Percentiles rank a stretch among this genome's conserved stretches.
These are phyloP conservation scores for Zaprionus lachaisei DNA, from an alignment of 1,140 invertebrate species.

Conservation along the genomic window DNA sequence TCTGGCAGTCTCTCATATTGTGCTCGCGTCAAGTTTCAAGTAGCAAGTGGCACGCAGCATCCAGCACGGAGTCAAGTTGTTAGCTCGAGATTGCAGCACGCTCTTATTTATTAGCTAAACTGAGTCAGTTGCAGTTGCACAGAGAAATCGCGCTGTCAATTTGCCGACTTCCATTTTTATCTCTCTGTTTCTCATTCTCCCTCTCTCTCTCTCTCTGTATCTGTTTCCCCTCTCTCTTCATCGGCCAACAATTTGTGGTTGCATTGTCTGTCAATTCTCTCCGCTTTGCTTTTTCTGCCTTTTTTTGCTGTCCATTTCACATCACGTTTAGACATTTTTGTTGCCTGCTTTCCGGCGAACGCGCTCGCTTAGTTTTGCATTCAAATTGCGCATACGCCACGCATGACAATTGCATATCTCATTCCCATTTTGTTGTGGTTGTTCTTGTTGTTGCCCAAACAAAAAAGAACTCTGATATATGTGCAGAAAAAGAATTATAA, in stretches of 20 bases:
- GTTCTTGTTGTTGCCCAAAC: slow-evolving; percentile 16
- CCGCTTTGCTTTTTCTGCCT: no score
- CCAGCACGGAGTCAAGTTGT: slow-evolving; percentile 30
- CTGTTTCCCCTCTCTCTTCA: background rate
- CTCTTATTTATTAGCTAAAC: slow-evolving; percentile 45
- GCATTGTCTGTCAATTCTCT: slow-evolving; percentile 24
- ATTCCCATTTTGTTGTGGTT: background rate
- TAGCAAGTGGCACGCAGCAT: slow-evolving; percentile 9
- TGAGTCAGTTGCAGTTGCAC: slow-evolving; percentile 3
- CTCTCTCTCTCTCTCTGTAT: background rate
- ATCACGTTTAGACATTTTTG: slow-evolving; percentile 37
- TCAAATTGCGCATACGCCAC: slow-evolving; percentile 70
- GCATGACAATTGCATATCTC: slow-evolving; percentile 46
- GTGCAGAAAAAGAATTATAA: slow-evolving; percentile 14
- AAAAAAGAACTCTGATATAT: slow-evolving; percentile 8
- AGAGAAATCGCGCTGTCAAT: slow-evolving; percentile 20
- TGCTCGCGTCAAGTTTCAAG: slow-evolving; percentile 38
- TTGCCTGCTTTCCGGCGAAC: slow-evolving; percentile 59
- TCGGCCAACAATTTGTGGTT: slow-evolving; percentile 14
- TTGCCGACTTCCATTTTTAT: slow-evolving; percentile 1
- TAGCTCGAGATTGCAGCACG: slow-evolving; percentile 18
- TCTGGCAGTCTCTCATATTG: slow-evolving; percentile 41
- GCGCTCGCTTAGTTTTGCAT: slow-evolving; percentile 33
- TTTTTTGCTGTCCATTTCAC: slow-evolving; percentile 19
- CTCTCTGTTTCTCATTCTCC: background rate